phyloP scores from a whole-genome alignment of 2,113 vertebrate species.

The Nothocercus nigrocapillus region DNA sequence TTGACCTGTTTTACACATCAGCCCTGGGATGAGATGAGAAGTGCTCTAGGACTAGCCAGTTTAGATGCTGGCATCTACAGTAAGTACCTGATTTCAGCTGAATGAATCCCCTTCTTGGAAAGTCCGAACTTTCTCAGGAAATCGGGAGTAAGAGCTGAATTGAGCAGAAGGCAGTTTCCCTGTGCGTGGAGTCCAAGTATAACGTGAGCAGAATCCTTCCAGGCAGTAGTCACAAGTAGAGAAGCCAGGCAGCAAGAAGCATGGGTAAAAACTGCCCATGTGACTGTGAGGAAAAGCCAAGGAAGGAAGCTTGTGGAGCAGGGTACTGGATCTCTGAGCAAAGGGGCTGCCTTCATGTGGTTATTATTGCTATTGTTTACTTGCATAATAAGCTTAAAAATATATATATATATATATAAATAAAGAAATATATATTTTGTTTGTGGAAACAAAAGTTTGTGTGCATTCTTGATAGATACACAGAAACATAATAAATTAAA shows the following conservation, averaged over 20 bases:
- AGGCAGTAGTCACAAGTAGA: neutral
- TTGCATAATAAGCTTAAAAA: too few relatives aligned
- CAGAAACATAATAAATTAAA: neutral
- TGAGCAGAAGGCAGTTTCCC: neutral
- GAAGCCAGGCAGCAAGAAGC: neutral
- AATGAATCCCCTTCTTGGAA: neutral
- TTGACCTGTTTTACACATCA: neutral
- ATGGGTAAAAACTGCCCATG: neutral
- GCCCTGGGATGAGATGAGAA: neutral
- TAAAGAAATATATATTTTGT: neutral
- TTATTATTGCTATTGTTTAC: too few relatives aligned
- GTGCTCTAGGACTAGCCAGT: neutral
- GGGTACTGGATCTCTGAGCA: neutral
- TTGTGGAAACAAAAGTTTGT: neutral
- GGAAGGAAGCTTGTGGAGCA: neutral
- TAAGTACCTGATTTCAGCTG: neutral
- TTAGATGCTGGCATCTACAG: neutral
- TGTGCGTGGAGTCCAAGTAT: neutral
- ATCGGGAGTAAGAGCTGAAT: neutral
- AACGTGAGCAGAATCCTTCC: neutral
- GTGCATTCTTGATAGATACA: neutral
- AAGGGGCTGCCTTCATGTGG: neutral
- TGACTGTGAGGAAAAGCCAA: neutral
- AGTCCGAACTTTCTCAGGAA: neutral
- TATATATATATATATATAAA: too few relatives aligned